Evolutionary conservation across 2,113 vertebrate genomes (phyloP).

Genomic region (Capreolus pygargus): DNA sequence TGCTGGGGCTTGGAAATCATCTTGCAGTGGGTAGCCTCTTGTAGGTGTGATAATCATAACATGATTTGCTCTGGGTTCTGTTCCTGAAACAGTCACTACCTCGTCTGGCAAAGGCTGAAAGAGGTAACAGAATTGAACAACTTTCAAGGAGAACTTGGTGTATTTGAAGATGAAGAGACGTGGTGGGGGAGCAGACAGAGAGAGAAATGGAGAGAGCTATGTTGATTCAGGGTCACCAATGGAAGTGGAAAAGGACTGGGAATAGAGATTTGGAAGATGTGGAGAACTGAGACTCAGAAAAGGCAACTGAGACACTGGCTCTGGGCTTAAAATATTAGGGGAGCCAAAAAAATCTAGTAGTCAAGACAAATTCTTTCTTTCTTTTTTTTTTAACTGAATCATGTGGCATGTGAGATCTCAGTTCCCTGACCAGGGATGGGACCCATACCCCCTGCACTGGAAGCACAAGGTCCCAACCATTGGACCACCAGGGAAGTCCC

Average conservation of each 20-base stretch:
- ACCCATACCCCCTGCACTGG: not conserved
- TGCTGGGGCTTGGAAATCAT: not conserved
- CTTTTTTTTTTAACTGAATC: not conserved
- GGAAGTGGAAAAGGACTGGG: not conserved
- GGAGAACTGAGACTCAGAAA: not conserved
- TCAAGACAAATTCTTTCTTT: not conserved
- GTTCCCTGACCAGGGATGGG: not conserved
- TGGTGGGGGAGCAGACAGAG: not conserved
- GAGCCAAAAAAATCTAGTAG: not conserved
- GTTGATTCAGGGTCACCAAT: not conserved
- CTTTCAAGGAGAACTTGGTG: not conserved
- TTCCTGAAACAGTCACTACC: not conserved
- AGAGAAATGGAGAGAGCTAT: not conserved
- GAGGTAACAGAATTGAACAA: not conserved
- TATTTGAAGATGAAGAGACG: not conserved
- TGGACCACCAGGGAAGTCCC: not conserved
- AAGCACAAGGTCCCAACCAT: not conserved
- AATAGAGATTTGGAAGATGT: not conserved
- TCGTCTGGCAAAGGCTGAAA: not conserved
- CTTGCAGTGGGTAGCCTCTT: not conserved
- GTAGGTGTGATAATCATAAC: not conserved
- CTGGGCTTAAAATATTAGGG: not conserved
- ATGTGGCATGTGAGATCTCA: not conserved
- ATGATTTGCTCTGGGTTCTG: conserved; percentile 1
- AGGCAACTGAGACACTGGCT: not conserved